Percentiles rank a stretch among this genome's conserved stretches.
Evolutionary conservation across 2,113 vertebrate species (phyloP).

Genomic region (Bucco capensis): DNA sequence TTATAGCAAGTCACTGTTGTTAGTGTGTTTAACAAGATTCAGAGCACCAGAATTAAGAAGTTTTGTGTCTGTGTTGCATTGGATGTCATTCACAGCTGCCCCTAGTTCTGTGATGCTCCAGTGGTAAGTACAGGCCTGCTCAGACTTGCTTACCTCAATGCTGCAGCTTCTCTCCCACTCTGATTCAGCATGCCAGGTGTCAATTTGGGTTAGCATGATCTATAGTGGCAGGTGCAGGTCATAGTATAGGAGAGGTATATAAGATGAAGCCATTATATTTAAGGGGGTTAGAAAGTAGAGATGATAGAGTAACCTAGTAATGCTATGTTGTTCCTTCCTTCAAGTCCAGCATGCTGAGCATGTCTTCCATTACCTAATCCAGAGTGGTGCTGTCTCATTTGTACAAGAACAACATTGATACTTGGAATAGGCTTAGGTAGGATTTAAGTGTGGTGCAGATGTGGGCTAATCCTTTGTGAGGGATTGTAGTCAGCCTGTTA

Average conservation of each 20-base stretch:
- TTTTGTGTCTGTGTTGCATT: background rate
- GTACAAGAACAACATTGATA: background rate
- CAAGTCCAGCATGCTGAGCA: background rate
- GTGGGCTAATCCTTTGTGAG: background rate
- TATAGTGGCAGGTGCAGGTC: background rate
- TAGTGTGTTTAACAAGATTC: background rate
- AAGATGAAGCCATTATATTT: background rate
- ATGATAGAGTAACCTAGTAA: background rate
- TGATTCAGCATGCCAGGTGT: background rate
- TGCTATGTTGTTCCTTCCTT: background rate
- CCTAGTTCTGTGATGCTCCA: background rate
- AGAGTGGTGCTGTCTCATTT: background rate
- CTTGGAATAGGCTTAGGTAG: constrained; percentile 1
- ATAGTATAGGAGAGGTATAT: background rate
- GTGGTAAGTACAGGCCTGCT: background rate
- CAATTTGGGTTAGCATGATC: background rate
- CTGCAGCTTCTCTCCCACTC: background rate
- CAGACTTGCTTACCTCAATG: background rate
- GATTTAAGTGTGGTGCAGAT: constrained; percentile 9
- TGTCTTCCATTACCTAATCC: background rate
- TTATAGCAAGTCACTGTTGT: background rate
- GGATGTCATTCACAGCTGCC: background rate
- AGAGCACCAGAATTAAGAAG: background rate
- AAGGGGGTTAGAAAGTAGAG: background rate
- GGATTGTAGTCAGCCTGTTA: background rate